Conservation (phyloP, 2,113 vertebrate genomes). For the Epinephelus cyanopodus region DNA sequence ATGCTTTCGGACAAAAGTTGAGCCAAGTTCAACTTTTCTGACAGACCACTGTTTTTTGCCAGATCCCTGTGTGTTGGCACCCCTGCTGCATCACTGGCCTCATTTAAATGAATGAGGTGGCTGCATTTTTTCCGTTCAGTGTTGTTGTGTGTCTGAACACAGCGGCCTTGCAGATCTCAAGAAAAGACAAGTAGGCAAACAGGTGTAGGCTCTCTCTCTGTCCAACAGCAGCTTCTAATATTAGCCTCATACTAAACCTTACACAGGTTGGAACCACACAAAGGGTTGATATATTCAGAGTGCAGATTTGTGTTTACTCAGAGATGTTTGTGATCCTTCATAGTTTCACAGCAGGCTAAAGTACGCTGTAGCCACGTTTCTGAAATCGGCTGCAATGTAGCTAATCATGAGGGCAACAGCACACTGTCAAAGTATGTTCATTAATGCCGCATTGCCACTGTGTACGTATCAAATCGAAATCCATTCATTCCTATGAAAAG, state of each 20-base stretch:
- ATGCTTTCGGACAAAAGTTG: too few relatives aligned
- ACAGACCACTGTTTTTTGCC: neutral
- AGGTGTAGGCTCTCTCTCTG: neutral
- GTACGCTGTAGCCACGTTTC: too few relatives aligned
- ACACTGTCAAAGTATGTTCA: too few relatives aligned
- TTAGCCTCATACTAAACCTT: neutral
- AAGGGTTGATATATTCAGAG: too few relatives aligned
- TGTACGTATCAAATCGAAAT: too few relatives aligned
- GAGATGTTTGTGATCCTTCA: constrained; percentile 15
- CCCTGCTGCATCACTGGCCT: neutral
- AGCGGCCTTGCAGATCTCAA: neutral
- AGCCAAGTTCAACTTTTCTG: neutral
- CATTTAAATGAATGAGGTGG: neutral
- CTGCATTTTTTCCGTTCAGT: neutral
- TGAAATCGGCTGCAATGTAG: too few relatives aligned
- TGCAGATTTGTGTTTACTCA: neutral
- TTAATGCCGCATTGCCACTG: too few relatives aligned
- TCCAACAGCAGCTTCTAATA: neutral
- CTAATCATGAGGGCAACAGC: too few relatives aligned
- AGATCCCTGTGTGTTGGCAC: neutral
- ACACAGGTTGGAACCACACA: neutral
- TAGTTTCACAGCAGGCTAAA: too few relatives aligned
- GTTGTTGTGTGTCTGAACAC: neutral
- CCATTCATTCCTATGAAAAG: too few relatives aligned
- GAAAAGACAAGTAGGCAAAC: neutral